Base-by-base conservation (phyloP, 1,140 invertebrate species). In the Ceratina japonica region DNA sequence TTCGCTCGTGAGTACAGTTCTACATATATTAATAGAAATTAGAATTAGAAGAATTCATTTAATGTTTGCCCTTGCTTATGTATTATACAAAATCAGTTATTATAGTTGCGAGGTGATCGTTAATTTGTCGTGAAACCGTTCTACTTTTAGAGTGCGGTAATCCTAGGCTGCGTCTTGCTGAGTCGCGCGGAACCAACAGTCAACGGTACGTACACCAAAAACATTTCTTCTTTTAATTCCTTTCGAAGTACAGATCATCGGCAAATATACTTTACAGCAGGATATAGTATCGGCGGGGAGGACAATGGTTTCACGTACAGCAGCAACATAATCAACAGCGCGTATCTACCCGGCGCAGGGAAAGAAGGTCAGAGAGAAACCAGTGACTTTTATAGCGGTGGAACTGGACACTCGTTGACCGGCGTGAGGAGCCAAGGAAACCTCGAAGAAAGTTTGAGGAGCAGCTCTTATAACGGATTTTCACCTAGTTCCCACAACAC, bases 181-280 rank as follows among this genome's bases (percentile, higher is more conserved):
- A 75, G 69, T 27, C 75, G 66, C 31, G 81, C 79, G 8, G 87
- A 86, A 31, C 49, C 84, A 51, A 63, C 82, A 31, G 54, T 83
- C 8, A 84, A 71, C 49, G 80, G 88, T 89, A 87, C 49, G 88
- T 84, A 82, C 76, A 65, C 1, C 24, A n/a, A n/a, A n/a, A n/a
- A 61, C 16, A 56, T 37, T 7, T 44, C 5, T 59, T 24, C 3
- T 22, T 20, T 59, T 22, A 59, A 59, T 59, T n/a, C 3, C 56
- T 13, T 22, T 37, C 8, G 58, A 72, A 18, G 70, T 71, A 22
- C 4, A 72, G 62, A 65, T 37, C 20, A 49, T 2, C 12, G 58
- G 27, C 61, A 31, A 27, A 58, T 59, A 31, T 59, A 20, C 27
- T 20, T 62, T 54, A 5, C 68, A 51, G n/a, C 54, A 84, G 83